Percentiles rank a stretch among this genome's conserved stretches.
phyloP scores from a whole-genome alignment of 2,888 invertebrate genomes.

The Drosophila algonquin region DNA sequence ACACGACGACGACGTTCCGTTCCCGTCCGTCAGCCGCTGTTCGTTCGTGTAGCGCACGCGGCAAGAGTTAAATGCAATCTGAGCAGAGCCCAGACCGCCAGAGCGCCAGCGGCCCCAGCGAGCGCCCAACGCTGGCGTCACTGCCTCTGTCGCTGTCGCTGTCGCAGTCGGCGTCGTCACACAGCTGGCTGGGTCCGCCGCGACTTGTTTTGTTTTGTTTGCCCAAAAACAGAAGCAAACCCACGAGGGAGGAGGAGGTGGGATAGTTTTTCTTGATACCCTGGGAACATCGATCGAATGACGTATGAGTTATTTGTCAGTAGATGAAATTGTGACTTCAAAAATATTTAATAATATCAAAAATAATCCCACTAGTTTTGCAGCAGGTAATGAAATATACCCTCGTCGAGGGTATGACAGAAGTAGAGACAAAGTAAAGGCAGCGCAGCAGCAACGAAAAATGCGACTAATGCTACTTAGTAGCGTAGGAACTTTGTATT shows the following conservation, averaged over 20 bases:
- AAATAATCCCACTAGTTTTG: background rate
- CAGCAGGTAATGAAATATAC: background rate
- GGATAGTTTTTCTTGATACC: background rate
- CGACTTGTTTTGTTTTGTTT: constrained; percentile 46
- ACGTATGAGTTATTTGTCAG: background rate
- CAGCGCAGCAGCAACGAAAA: constrained; percentile 40
- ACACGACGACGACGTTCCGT: constrained; percentile 48
- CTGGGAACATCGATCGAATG: background rate
- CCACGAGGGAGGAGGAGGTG: background rate
- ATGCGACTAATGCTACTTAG: constrained; percentile 68
- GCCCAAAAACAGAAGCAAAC: constrained; percentile 23
- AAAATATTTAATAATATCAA: too few relatives aligned
- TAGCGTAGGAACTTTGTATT: constrained; percentile 45
- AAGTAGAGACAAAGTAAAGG: constrained; percentile 12
- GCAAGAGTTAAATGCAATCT: constrained; percentile 79
- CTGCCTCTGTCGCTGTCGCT: constrained; percentile 17
- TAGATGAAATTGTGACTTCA: background rate
- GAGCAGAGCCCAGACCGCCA: constrained; percentile 39
- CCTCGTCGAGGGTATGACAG: constrained; percentile 1
- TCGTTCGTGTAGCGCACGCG: constrained; percentile 70
- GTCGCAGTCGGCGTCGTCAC: constrained; percentile 14
- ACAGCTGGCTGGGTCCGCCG: constrained; percentile 4
- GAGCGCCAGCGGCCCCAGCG: constrained; percentile 10
- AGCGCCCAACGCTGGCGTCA: constrained; percentile 27
- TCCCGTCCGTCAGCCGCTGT: constrained; percentile 47